Base-by-base conservation (phyloP, 2,888 invertebrate species). In the Brenthis daphne region DNA sequence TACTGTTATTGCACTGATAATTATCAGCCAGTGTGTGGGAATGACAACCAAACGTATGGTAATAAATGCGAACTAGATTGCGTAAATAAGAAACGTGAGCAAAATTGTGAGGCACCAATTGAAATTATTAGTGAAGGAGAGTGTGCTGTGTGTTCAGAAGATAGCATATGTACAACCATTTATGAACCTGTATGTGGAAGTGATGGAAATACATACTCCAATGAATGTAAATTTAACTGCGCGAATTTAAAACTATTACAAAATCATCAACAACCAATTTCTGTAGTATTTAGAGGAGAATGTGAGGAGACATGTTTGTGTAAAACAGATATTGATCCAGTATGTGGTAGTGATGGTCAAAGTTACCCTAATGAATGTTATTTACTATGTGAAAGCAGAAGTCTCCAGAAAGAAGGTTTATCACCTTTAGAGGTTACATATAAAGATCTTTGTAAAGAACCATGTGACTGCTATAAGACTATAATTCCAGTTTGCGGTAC, bases 21-120 rank as follows among this genome's bases (percentile, higher is more conserved):
- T 13, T 71, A 74, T 57, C 47, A 71, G 13, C 77, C 76, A n/a
- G 76, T 81, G 1, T 83, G 82, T 48, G 81, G 77, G 0, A 74
- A 68, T 16, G 78, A 81, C 54, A 75, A 72, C 1, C 69, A 67
- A 13, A 79, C 79, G 3, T 82, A 80, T 43, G 50, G 68, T 12
- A 80, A 78, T 64, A 48, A 65, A 13, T 82, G 79, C 58, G 14
- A 70, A 3, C 57, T 78, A 0, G 64, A 65, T 3, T 77, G 77
- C 29, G 68, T 70, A 50, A 77, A 72, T 63, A 67, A 68, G 37
- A 43, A 53, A 12, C 61, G 69, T 6, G 58, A 57, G 43, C 50
- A 58, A 51, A 50, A 60, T 50, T 53, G 57, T 47, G 24, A 47
- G 29, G 11, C 50, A 37, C 13, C 56, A 16, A 51, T 65, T 2